Percentiles rank a stretch among this genome's conserved stretches.
Conservation (phyloP, 2,113 vertebrate species). For the Desmodus rotundus region DNA sequence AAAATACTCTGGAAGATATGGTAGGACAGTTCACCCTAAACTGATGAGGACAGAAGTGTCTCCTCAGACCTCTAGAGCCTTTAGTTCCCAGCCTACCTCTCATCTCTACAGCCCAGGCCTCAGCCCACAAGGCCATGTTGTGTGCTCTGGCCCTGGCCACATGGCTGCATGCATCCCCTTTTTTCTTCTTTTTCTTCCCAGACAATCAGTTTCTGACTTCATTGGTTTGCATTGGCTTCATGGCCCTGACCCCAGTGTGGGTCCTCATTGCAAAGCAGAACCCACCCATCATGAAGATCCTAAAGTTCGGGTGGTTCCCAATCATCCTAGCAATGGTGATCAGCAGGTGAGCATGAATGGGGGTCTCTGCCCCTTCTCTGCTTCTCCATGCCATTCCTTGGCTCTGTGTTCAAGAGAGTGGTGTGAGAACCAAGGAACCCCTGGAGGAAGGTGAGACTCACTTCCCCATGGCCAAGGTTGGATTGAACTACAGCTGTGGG, state of each 20-base stretch:
- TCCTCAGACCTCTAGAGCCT: neutral
- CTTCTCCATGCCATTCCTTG: too few relatives aligned
- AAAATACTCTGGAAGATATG: neutral
- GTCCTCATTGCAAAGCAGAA: slow-evolving; percentile 85
- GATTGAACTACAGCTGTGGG: too few relatives aligned
- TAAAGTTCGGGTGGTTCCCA: slow-evolving; percentile 93
- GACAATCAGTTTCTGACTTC: slow-evolving; percentile 88
- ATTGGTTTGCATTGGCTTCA: slow-evolving; percentile 85
- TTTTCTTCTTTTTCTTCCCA: slow-evolving; percentile 67
- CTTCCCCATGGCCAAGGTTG: neutral
- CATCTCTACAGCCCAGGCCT: neutral
- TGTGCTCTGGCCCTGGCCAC: neutral
- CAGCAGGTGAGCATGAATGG: slow-evolving; percentile 87
- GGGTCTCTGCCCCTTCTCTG: neutral
- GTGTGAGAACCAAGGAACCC: neutral
- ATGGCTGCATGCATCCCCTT: neutral
- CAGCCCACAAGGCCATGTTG: neutral
- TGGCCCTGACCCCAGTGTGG: slow-evolving; percentile 91
- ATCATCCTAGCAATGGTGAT: slow-evolving; percentile 96
- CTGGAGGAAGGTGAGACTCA: neutral
- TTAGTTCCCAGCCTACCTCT: neutral
- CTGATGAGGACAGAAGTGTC: neutral
- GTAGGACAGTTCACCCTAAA: neutral
- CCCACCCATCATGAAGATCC: slow-evolving; percentile 87
- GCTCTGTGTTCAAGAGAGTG: neutral